phyloP scores from a whole-genome alignment of 1,140 invertebrate genomes.

The Pararge aegeria region DNA sequence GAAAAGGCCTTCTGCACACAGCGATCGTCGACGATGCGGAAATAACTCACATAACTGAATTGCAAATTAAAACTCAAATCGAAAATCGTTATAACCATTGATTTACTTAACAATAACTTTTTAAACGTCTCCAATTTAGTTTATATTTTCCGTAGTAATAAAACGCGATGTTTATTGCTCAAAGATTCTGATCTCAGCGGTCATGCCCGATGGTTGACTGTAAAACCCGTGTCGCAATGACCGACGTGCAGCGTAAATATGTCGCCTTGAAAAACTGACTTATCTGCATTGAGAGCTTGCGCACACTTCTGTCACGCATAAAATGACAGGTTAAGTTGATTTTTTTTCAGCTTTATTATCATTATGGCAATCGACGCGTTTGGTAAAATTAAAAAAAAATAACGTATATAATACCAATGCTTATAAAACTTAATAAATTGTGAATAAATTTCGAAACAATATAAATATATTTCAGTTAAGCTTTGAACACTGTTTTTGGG shows the following conservation, averaged over 20 bases:
- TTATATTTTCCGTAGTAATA: constrained; percentile 5
- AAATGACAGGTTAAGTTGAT: too few species aligned
- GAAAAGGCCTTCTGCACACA: too few species aligned
- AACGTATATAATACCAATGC: too few species aligned
- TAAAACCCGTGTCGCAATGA: constrained; percentile 9
- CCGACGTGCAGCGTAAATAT: background rate
- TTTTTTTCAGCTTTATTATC: too few species aligned
- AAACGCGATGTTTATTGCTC: constrained; percentile 11
- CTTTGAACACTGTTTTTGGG: too few species aligned
- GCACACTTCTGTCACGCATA: background rate
- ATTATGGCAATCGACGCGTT: too few species aligned
- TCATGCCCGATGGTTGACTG: constrained; percentile 6
- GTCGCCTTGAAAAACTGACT: background rate
- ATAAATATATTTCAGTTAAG: too few species aligned
- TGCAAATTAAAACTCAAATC: background rate
- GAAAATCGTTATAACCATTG: background rate
- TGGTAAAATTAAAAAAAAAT: too few species aligned
- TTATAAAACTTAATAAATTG: too few species aligned
- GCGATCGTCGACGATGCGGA: too few species aligned
- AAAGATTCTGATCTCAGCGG: constrained; percentile 8
- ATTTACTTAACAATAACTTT: background rate
- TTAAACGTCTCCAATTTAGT: constrained; percentile 1
- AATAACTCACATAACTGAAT: too few species aligned
- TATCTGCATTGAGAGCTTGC: background rate
- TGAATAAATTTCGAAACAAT: too few species aligned